Conservation (phyloP, 2,888 invertebrate genomes). For the Brachycybe producta region DNA sequence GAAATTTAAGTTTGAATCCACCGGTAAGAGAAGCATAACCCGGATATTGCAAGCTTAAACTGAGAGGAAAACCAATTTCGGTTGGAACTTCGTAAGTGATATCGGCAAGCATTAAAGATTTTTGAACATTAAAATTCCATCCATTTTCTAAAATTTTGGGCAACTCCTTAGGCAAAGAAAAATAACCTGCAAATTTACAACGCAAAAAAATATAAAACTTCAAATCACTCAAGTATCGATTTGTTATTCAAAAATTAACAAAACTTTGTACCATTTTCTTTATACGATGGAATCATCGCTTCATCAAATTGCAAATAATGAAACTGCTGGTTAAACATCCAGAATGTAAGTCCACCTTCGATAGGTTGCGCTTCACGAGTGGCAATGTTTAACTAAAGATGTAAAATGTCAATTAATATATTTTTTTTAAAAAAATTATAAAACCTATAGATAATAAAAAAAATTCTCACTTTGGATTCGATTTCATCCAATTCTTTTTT, state of each 20-base stretch:
- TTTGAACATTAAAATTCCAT: constrained; percentile 9
- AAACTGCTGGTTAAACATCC: constrained; percentile 3
- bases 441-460: background rate
- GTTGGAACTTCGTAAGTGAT: constrained; percentile 23
- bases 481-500: constrained; percentile 17
- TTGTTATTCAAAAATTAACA: constrained; percentile 2
- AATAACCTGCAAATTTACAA: constrained; percentile 12
- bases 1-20: constrained; percentile 21
- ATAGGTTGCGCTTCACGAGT: constrained; percentile 1
- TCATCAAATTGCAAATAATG: constrained; percentile 11
- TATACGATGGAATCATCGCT: background rate
- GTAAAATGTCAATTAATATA: background rate
- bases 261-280: constrained; percentile 7
- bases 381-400: too few species aligned
- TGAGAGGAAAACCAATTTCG: constrained; percentile 24
- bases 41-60: constrained; percentile 18
- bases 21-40: constrained; percentile 3
- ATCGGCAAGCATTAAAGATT: constrained; percentile 4
- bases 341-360: background rate
- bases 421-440: background rate
- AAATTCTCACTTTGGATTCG: background rate
- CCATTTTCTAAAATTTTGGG: constrained; percentile 9
- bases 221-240: background rate
- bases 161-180: constrained; percentile 9
- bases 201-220: constrained; percentile 4